Base-by-base conservation (phyloP, 2,113 vertebrate genomes). In the Lepus timidus region DNA sequence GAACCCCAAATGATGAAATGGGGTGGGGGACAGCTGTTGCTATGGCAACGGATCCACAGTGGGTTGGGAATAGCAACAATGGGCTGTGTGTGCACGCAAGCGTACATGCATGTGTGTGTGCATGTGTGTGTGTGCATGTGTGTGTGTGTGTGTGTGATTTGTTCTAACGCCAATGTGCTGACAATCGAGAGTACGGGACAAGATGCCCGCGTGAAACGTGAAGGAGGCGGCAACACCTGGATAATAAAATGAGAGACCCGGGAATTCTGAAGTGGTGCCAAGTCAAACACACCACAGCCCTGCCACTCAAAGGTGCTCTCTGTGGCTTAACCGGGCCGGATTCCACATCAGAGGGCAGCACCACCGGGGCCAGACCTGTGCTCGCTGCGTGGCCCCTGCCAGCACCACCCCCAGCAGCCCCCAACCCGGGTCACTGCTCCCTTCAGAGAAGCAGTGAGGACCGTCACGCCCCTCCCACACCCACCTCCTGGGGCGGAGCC, bases 11-110 rank as follows among this genome's bases (percentile, higher is more conserved):
- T 20, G 96, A 96, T 0, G 1, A 83, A 96, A 96, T 88, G 94
- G 51, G 39, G 0, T 44, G 58, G 44, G 79, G 19, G 78, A 75
- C 85, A 94, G 85, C 62, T 31, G 64, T 93, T 94, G 94, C 93
- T 95, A 96, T 91, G 94, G 96, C 95, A 96, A 98, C 95, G 2
- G 6, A 85, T 70, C 36, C 73, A 74, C 27, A 31, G 19, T 9
- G 19, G 49, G 81, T 85, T 13, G 31, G 3, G 13, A 75, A 71
- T 19, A 31, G 16, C 70, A 79, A 67, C 82, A n/a, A 61, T 78
- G 51, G 71, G 80, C 84, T 82, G 74, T 80, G 58, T 76, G 12
- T 58, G 25, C 55, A 9, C 52, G n/a, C 6, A 16, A 88, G 33
- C 13, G 44, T 44, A 7, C 55, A 58, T 58, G 71, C 80, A 83